phyloP scores from a whole-genome alignment of 1,140 invertebrate genomes.

The Drosophila navojoa region DNA sequence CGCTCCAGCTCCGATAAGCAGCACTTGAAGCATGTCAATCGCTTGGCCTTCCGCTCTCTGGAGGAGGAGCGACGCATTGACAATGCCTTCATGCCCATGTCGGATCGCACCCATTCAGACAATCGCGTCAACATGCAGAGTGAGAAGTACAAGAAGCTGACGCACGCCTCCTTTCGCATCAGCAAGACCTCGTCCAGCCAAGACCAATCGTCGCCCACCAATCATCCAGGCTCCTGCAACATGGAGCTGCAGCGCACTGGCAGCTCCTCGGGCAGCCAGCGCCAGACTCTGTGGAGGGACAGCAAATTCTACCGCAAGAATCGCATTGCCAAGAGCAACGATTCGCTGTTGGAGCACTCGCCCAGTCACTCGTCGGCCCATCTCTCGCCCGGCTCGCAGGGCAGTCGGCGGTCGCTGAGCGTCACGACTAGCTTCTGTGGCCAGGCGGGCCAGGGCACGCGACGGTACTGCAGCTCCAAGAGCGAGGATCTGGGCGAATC shows the following conservation, averaged over 20 bases:
- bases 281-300: slow-evolving; percentile 79
- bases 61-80: slow-evolving; percentile 83
- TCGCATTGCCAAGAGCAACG: slow-evolving; percentile 82
- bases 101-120: slow-evolving; percentile 82
- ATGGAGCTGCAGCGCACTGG: slow-evolving; percentile 71
- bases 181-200: slow-evolving; percentile 67
- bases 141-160: slow-evolving; percentile 83
- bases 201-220: slow-evolving; percentile 56
- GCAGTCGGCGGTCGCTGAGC: slow-evolving; percentile 71
- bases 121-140: slow-evolving; percentile 82
- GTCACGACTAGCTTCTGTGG: slow-evolving; percentile 79
- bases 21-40: slow-evolving; percentile 78
- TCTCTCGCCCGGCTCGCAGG: slow-evolving; percentile 74
- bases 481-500: slow-evolving; percentile 77
- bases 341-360: slow-evolving; percentile 78
- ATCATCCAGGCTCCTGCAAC: slow-evolving; percentile 43
- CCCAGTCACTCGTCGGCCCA: slow-evolving; percentile 66
- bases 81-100: slow-evolving; percentile 81
- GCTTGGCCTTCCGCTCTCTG: slow-evolving; percentile 78
- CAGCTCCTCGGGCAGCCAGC: slow-evolving; percentile 40
- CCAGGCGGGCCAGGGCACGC: slow-evolving; percentile 32
- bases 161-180: slow-evolving; percentile 80
- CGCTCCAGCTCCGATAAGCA: slow-evolving; percentile 53
- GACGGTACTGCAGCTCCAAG: slow-evolving; percentile 78
- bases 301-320: slow-evolving; percentile 83